Conservation (phyloP, 2,113 vertebrate genomes). For the Ia io region DNA sequence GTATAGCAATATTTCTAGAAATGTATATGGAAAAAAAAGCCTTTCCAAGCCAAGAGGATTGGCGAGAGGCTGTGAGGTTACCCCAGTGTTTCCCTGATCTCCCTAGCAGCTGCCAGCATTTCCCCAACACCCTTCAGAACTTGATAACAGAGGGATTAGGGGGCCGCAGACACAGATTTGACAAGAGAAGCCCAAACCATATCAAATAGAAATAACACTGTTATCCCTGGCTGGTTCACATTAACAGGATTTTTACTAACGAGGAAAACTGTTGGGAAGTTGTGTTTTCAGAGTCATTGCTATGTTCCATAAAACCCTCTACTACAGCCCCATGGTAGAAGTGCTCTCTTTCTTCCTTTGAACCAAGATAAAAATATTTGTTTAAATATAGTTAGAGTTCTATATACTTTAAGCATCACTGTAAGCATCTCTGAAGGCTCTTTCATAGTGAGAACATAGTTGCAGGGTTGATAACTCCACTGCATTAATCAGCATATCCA, state of each 20-base stretch:
- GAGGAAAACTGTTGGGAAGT: constrained; percentile 66
- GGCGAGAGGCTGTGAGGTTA: constrained; percentile 67
- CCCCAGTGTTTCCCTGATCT: constrained; percentile 67
- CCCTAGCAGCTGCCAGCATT: constrained; percentile 54
- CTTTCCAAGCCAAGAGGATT: constrained; percentile 65
- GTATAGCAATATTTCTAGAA: constrained; percentile 78
- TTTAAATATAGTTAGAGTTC: constrained; percentile 7
- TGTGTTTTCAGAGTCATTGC: constrained; percentile 48
- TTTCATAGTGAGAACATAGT: not conserved
- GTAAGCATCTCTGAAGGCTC: not conserved
- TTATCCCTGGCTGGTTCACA: constrained; percentile 77
- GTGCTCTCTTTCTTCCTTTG: not conserved
- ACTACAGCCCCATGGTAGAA: not conserved
- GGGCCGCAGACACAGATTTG: constrained; percentile 65
- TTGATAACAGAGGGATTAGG: constrained; percentile 57
- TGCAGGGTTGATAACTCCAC: not conserved
- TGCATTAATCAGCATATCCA: not conserved
- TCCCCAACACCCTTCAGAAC: constrained; percentile 70
- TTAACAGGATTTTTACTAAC: constrained; percentile 75
- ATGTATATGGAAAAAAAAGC: constrained; percentile 69
- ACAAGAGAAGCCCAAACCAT: constrained; percentile 49
- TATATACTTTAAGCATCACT: not conserved
- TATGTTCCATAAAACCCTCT: constrained; percentile 1
- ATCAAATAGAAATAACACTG: constrained; percentile 73
- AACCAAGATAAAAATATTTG: constrained; percentile 8